A percentile compares a stretch with the other conserved stretches of the same genome.
These are phyloP conservation scores for Nycticorax nycticorax DNA, from an alignment of 2,113 vertebrate genomes.

Conservation along the genomic window DNA sequence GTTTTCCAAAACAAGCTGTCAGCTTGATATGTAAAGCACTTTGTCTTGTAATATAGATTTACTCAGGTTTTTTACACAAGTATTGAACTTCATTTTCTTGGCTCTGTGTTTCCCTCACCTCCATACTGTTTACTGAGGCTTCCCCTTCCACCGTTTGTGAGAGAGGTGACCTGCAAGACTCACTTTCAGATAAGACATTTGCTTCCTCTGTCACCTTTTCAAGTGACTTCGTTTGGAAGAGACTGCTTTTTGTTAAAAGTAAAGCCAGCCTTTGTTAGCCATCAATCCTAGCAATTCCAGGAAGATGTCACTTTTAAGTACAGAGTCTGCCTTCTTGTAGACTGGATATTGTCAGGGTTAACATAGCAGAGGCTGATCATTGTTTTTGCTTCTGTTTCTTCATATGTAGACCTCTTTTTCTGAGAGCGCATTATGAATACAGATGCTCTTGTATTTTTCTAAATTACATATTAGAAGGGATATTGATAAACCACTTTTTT, in stretches of 20 bases:
- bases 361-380: fast-evolving
- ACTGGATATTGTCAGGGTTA: neutral
- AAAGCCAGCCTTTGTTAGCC: neutral
- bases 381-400: neutral
- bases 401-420: neutral
- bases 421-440: neutral
- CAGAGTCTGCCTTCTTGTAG: no score
- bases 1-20: neutral
- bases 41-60: neutral
- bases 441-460: neutral
- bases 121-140: neutral
- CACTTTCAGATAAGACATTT: neutral
- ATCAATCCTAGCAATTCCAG: neutral
- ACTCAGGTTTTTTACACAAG: neutral
- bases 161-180: neutral
- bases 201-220: neutral
- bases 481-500: neutral
- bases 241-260: neutral
- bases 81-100: neutral
- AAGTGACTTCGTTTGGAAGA: neutral
- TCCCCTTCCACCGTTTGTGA: neutral
- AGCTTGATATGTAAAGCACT: neutral
- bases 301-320: neutral
- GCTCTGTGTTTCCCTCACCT: neutral
- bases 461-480: neutral